Evolutionary conservation across 2,113 vertebrate genomes (phyloP), one percentile per base, ranked within the genome.

Genomic region (Platysternon megacephalum): DNA sequence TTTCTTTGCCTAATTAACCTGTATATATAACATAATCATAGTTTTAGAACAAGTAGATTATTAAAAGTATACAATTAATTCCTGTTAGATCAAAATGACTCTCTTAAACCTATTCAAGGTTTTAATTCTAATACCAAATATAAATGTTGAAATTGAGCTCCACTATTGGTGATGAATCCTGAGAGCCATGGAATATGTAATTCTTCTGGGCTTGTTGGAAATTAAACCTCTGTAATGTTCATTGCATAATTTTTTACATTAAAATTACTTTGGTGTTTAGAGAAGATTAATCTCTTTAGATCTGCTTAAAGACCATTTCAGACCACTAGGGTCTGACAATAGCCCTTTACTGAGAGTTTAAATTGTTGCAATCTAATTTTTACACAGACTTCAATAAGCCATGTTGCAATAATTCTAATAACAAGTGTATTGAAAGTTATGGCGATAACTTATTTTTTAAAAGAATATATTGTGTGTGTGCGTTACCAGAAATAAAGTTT

Each of bases 231-330:
- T 93, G 56, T 65, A 93, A 96, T 97, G 97, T 96, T 97, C 97
- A 97, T 94, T 98, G 95, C 97, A 92, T 97, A 97, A 97, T 96
- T 97, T 98, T 98, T 91, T 97, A 94, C 95, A 91, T 97, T 96
- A 94, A 97, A 98, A 98, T 97, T 93, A 95, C 94, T 98, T 97
- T 13, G 94, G 72, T 97, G 95, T 98, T 98, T 98, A 87, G 32
- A 97, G 93, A 96, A 97, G 82, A 91, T 97, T 96, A 98, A 97
- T 97, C 87, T 96, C 94, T 94, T 97, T 91, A 96, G 90, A 91
- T 89, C 86, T 90, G 93, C 76, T 95, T 94, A 96, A 97, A 97
- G 95, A 93, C 79, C 90, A 72, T 97, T 97, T 95, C 90, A 97
- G 92, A 88, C 89, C 24, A 91, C 91, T 83, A 95, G 89, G 82